These are phyloP conservation scores for Protodeltote pygarga DNA, from an alignment of 2,888 invertebrate genomes.

Conservation along the genomic window DNA sequence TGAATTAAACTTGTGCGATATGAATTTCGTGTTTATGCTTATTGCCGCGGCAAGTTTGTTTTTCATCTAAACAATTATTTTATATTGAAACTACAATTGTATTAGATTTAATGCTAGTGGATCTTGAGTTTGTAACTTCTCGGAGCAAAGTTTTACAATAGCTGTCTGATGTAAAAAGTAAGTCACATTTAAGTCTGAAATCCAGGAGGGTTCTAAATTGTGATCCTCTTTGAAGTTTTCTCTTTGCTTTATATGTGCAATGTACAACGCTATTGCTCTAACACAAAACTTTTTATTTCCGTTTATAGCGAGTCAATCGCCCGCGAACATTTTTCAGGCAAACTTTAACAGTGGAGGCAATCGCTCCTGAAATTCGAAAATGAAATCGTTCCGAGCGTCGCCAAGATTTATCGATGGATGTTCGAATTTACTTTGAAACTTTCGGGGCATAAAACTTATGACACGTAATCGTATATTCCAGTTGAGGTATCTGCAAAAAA, in stretches of 20 bases:
- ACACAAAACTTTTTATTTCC: conserved; percentile 87
- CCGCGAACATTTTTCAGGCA: conserved; percentile 87
- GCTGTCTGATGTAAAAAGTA: conserved; percentile 65
- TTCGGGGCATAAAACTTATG: conserved; percentile 86
- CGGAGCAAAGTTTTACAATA: conserved; percentile 63
- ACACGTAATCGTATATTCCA: conserved; percentile 85
- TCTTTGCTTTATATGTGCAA: conserved; percentile 81
- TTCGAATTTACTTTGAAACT: conserved; percentile 86
- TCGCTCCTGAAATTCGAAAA: conserved; percentile 87
- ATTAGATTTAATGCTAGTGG: conserved; percentile 11
- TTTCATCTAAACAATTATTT: conserved; percentile 59
- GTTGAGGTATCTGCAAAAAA: conserved; percentile 67
- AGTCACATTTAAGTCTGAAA: conserved; percentile 71
- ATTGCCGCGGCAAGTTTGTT: conserved; percentile 67
- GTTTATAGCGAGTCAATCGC: conserved; percentile 86
- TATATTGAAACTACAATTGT: conserved; percentile 39
- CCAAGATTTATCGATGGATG: conserved; percentile 87
- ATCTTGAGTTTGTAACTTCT: conserved; percentile 32
- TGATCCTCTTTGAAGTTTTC: conserved; percentile 73
- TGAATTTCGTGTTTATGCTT: conserved; percentile 73
- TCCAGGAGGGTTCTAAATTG: conserved; percentile 73
- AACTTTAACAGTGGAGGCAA: conserved; percentile 87
- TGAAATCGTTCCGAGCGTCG: conserved; percentile 86
- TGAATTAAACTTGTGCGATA: conserved; percentile 77
- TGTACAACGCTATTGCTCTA: conserved; percentile 83